Base-by-base conservation (phyloP, 2,113 vertebrate species). In the Physeter macrocephalus region DNA sequence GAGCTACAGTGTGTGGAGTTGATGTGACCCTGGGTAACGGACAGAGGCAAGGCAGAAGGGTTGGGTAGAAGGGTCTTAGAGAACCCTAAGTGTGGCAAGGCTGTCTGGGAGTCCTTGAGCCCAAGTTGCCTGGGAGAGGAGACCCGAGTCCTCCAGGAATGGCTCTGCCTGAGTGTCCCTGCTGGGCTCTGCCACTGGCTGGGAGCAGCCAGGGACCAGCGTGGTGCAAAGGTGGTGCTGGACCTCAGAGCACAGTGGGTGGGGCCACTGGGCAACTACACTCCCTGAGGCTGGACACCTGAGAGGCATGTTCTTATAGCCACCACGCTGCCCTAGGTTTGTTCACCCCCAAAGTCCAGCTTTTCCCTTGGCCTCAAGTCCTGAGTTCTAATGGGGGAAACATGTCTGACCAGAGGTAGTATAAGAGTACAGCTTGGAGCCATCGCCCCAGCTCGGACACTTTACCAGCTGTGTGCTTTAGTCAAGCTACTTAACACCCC, bases 41-140 rank as follows among this genome's bases (percentile, higher is more conserved):
- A n/a, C 27, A 31, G 11, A n/a, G 12, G 36, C 61, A 67, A n/a
- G 72, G 25, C 31, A 67, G 66, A 4, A 8, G n/a, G 23, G 36
- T 1, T 25, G 34, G 36, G n/a, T n/a, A 12, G 62, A 27, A 49
- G 36, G 9, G 8, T 36, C 46, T 64, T 61, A 84, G 75, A 17
- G 1, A 14, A 1, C 4, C 9, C 27, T 43, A 10, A 1, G 39
- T 57, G 54, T n/a, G 52, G 29, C 64, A 69, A 36, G 49, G 6
- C 89, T 25, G 12, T 49, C 52, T 61, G 11, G 10, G 34, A 39
- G 46, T 84, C 39, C 64, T 43, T 67, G 49, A 75, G 36, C 43
- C 43, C 15, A 4, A 23, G 67, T 17, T 25, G 10, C 36, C 8
- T 0, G 0, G 10, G 27, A 41, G 17, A 41, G 54, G 36, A 23